Conservation (phyloP, 1,140 invertebrate genomes). For the Cyrtorhinus lividipennis region DNA sequence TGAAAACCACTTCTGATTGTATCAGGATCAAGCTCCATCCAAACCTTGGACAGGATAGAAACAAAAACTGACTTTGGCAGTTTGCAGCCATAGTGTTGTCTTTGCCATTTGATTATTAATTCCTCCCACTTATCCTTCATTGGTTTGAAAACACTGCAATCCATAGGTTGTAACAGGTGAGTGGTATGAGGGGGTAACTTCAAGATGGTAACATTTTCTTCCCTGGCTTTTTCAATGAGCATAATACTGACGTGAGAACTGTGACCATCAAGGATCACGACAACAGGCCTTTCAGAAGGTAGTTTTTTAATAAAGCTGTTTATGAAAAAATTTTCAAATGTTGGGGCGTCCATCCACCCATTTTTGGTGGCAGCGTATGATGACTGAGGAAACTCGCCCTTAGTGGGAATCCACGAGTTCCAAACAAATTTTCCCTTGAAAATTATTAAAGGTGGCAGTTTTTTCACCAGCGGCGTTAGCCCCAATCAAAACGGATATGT, state of each 20-base stretch:
- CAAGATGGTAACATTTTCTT: slow-evolving; percentile 19
- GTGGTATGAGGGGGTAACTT: slow-evolving; percentile 22
- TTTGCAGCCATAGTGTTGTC: not conserved
- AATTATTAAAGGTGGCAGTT: not conserved
- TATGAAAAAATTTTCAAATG: not conserved
- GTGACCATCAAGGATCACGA: not conserved
- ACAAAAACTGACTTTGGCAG: slow-evolving; percentile 10
- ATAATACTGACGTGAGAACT: not conserved
- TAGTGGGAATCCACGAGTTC: not conserved
- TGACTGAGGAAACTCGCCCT: not conserved
- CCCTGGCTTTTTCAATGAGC: not conserved
- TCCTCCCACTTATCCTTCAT: not conserved
- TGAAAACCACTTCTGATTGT: not conserved
- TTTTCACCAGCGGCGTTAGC: not conserved
- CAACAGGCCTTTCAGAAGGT: not conserved
- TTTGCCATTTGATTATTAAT: not conserved
- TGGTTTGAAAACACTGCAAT: slow-evolving; percentile 12
- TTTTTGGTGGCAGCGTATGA: not conserved
- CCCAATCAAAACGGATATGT: not conserved
- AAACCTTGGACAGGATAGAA: slow-evolving; percentile 9
- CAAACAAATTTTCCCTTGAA: not conserved
- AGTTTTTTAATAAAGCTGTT: not conserved
- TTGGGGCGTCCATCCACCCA: not conserved
- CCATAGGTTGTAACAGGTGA: slow-evolving; percentile 23
- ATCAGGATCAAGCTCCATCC: not conserved